phyloP scores from a whole-genome alignment of 2,797 vertebrate species.

The Schizothorax lantsangensis region DNA sequence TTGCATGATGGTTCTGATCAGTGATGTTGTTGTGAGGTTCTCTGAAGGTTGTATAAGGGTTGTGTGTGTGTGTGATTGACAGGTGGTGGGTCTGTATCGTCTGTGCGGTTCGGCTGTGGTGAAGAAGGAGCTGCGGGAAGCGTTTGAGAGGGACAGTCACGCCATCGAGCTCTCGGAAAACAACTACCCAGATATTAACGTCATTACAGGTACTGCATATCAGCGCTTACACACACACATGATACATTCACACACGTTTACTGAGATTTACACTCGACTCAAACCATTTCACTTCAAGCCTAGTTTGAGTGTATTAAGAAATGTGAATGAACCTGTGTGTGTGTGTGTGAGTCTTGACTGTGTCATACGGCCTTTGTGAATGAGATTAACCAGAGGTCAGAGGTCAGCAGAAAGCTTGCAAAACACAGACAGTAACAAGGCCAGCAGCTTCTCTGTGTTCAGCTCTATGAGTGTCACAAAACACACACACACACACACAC shows the following conservation, averaged over 20 bases:
- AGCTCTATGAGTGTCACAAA: background rate
- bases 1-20: background rate
- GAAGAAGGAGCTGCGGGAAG: slow-evolving; percentile 97
- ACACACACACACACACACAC: slow-evolving; percentile 31
- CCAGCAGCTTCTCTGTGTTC: background rate
- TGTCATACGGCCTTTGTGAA: slow-evolving; percentile 54
- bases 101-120: slow-evolving; percentile 95
- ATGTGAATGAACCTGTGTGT: background rate
- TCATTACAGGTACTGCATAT: slow-evolving; percentile 91
- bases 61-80: slow-evolving; percentile 60
- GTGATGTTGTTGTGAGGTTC: background rate
- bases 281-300: too few relatives aligned
- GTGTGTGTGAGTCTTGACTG: background rate
- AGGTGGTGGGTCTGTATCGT: slow-evolving; percentile 97
- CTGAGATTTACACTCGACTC: too few relatives aligned
- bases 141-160: slow-evolving; percentile 93
- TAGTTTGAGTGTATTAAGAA: background rate
- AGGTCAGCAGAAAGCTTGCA: slow-evolving; percentile 75
- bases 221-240: background rate
- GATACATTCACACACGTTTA: background rate
- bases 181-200: slow-evolving; percentile 95
- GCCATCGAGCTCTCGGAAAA: slow-evolving; percentile 88
- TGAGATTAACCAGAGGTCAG: slow-evolving; percentile 77
- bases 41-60: slow-evolving; percentile 11
- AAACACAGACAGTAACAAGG: slow-evolving; percentile 63